Evolutionary conservation across 2,888 invertebrate species (phyloP), one percentile per base, ranked within the genome.

Genomic region (Drosophila mayaguana): DNA sequence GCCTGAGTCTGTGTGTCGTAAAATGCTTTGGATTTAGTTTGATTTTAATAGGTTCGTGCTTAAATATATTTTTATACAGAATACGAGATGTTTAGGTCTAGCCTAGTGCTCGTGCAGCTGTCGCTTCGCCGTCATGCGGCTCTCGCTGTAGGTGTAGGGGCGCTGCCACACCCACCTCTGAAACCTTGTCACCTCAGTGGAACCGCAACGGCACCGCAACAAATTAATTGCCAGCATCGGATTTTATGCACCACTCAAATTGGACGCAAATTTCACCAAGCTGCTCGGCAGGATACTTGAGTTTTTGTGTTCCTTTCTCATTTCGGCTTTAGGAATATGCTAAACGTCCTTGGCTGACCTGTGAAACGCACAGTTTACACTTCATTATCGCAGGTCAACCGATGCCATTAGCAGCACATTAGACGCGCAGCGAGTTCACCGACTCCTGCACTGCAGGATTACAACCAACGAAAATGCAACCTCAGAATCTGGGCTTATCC

Each of bases 301-400:
- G 43, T 14, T 34, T 32, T 32, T 12, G 28, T 5, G 16, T 20
- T 40, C 7, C 25, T 16, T 8, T 34, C 34, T 4, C 34, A 12
- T 8, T 25, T 25, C 16, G 18, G 12, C 8, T 12, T 32, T 42
- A 34, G 25, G 46, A 16, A 66, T 61, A 63, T 59, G 46, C 62
- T 16, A 48, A 74, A 68, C 63, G 72, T 78, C 71, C 83, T 80
- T 74, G 75, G 56, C 34, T 32, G 78, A 82, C 63, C 81, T 72
- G 66, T n/a, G 65, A 64, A 46, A 16, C 54, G 18, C 22, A 64
- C 65, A 55, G 82, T 89, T 90, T 79, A 81, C 90, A 90, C 89
- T 89, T 81, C 81, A 91, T 91, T 90, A 90, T 82, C 85, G 81
- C 76, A 78, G 89, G 78, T 87, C 83, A 85, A 87, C 87, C 87